These are phyloP conservation scores for Buceros bicornis DNA, from an alignment of 2,797 vertebrate species.

Conservation along the genomic window DNA sequence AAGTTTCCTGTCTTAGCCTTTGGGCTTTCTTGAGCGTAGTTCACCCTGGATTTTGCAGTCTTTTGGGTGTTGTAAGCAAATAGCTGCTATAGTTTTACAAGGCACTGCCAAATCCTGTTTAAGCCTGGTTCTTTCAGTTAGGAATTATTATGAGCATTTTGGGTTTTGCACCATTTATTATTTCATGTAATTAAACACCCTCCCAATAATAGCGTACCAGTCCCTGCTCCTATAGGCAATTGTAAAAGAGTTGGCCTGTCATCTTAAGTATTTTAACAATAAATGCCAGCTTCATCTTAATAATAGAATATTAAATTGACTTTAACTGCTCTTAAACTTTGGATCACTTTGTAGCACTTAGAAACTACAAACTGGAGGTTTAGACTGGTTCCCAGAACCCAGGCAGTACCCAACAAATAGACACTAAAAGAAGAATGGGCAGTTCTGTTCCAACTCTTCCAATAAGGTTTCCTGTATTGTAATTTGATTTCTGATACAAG, in stretches of 20 bases:
- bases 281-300: background rate
- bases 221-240: background rate
- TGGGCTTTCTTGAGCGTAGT: slow-evolving; percentile 13
- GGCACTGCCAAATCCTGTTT: background rate
- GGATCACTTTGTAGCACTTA: background rate
- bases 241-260: background rate
- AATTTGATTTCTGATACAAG: background rate
- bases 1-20: slow-evolving; percentile 20
- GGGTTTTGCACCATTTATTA: background rate
- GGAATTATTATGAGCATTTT: background rate
- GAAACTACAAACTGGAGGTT: background rate
- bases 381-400: background rate
- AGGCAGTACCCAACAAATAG: background rate
- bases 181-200: background rate
- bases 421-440: background rate
- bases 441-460: background rate
- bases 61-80: background rate
- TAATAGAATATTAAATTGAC: background rate
- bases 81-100: background rate
- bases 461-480: background rate
- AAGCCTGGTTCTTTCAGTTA: background rate
- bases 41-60: background rate
- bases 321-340: background rate
- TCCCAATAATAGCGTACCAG: background rate
- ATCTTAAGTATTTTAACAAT: background rate